Evolutionary conservation across 2,113 vertebrate genomes (phyloP), one percentile per base, ranked within the genome.

Genomic region (Neopipo cinnamomea): DNA sequence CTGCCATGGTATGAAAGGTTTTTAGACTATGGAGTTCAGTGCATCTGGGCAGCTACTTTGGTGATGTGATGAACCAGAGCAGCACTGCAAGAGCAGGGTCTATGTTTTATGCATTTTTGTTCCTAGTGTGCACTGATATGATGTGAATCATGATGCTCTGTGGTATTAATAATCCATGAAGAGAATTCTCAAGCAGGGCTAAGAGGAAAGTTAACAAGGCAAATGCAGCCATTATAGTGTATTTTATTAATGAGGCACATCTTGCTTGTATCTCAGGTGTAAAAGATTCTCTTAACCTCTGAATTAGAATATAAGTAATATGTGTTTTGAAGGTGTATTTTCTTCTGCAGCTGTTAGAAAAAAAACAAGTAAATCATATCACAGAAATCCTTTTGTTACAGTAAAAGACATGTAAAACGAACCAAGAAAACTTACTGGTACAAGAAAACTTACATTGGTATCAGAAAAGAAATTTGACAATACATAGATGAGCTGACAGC

Each of bases 231-330:
- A 74, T 95, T 93, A 91, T 24, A 21, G 28, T 86, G 56, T 95
- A 78, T 83, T 92, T 97, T 96, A 96, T 96, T 96, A 84, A 95
- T 93, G 76, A 93, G 39, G 23, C 56, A 24, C 68, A 61, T 94
- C 67, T 59, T 90, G 59, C 83, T 92, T 73, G 31, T 37, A 70
- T 96, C 86, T 92, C 75, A 50, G 30, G 27, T 91, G 65, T 83
- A 83, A 78, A 94, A 81, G 19, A 74, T 67, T 85, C 52, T 78
- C 39, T 88, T 25, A 85, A 73, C 21, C 3, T 47, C 55, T 61
- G 39, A 72, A 63, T 67, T 39, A 67, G 58, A 88, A 78, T 73
- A 6, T 35, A 61, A 21, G 35, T 74, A 61, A 49, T 52, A 20
- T 0, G 2, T 10, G 17, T 61, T 75, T 77, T 87, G 44, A 35